A percentile compares a stretch with the other conserved stretches of the same genome.
These are phyloP conservation scores for Reinhardtius hippoglossoides DNA, from an alignment of 2,113 vertebrate species.

Conservation along the genomic window DNA sequence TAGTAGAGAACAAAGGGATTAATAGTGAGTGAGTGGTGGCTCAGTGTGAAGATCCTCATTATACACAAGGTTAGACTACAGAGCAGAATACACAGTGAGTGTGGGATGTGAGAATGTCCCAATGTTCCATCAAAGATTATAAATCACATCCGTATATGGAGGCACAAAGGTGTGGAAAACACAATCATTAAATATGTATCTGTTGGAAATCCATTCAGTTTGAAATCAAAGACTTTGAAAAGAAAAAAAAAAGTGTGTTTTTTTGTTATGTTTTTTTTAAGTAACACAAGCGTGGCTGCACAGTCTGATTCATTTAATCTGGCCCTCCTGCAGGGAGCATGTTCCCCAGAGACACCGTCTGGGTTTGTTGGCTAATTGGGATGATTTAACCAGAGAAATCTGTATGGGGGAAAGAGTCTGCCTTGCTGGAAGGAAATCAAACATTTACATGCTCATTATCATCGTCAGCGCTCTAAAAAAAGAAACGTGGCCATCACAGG, in stretches of 20 bases:
- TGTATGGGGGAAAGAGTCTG: constrained; percentile 13
- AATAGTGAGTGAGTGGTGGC: constrained; percentile 35
- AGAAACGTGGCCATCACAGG: constrained; percentile 42
- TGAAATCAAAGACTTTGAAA: constrained; percentile 63
- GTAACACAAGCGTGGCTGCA: constrained; percentile 58
- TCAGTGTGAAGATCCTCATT: constrained; percentile 44
- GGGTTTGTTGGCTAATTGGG: constrained; percentile 77
- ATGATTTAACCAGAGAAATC: constrained; percentile 71
- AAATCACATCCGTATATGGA: constrained; percentile 48
- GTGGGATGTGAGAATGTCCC: constrained; percentile 31
- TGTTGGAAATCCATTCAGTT: constrained; percentile 55
- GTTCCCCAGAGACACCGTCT: constrained; percentile 71
- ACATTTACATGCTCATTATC: constrained; percentile 76
- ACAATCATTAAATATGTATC: constrained; percentile 61
- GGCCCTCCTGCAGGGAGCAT: constrained; percentile 68
- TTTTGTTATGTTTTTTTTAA: constrained; percentile 37
- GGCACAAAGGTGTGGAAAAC: constrained; percentile 36
- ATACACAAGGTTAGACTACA: constrained; percentile 33
- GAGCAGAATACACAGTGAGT: constrained; percentile 29
- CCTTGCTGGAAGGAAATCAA: constrained; percentile 64
- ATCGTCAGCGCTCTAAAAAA: constrained; percentile 57
- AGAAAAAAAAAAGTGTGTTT: constrained; percentile 24
- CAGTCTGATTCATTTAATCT: constrained; percentile 73
- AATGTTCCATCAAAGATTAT: constrained; percentile 48
- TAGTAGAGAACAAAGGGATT: constrained; percentile 28